Conservation (phyloP, 2,113 vertebrate species). For the Typhlomys cinereus region DNA sequence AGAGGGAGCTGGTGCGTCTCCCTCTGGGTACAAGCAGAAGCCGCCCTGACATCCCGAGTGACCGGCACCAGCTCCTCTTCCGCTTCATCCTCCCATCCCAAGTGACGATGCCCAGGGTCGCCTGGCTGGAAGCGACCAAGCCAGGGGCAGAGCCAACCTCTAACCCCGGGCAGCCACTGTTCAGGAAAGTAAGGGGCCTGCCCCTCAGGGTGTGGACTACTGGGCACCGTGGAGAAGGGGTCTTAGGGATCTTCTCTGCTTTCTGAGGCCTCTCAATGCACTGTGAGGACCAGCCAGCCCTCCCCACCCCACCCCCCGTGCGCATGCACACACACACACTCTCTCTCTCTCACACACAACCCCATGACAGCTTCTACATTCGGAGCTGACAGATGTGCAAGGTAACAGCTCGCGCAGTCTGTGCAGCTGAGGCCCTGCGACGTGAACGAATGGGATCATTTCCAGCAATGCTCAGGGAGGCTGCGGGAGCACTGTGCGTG, state of each 20-base stretch:
- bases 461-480: slow-evolving; percentile 32
- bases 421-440: slow-evolving; percentile 75
- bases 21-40: not conserved
- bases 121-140: not conserved
- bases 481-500: not conserved
- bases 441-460: slow-evolving; percentile 67
- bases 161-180: not conserved
- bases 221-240: not conserved
- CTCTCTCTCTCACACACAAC: slow-evolving; percentile 41
- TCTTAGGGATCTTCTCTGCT: not conserved
- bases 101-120: not conserved
- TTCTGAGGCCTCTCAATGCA: slow-evolving; percentile 18
- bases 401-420: slow-evolving; percentile 76
- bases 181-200: not conserved
- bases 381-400: slow-evolving; percentile 81
- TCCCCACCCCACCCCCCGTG: not conserved
- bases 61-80: fast-evolving
- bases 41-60: not conserved
- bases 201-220: not conserved
- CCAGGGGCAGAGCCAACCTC: not conserved
- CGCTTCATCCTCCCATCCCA: too few species aligned
- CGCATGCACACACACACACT: not conserved
- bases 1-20: not conserved
- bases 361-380: slow-evolving; percentile 77
- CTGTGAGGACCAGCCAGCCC: not conserved